These are phyloP conservation scores for Chrysomallon squamiferum DNA, from an alignment of 1,140 invertebrate genomes.

Conservation along the genomic window DNA sequence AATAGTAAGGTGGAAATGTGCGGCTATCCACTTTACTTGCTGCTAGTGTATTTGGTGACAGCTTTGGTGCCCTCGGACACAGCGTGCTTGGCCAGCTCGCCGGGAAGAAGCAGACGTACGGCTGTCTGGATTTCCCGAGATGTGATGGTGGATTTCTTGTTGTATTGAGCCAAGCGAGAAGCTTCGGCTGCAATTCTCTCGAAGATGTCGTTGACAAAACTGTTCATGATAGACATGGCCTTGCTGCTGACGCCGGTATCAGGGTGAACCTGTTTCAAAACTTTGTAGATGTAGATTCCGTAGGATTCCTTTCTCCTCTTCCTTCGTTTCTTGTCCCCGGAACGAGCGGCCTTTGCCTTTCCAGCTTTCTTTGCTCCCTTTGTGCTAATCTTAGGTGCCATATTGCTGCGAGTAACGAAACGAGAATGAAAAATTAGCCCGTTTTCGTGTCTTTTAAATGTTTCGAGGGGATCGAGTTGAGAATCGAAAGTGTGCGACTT, in stretches of 20 bases:
- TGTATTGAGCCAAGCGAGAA: conserved; percentile 59
- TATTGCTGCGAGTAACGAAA: too few relatives aligned
- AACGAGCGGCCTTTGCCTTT: conserved; percentile 26
- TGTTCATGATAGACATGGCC: conserved; percentile 62
- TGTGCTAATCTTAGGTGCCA: conserved; percentile 8
- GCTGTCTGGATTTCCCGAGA: conserved; percentile 72
- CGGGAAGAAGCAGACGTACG: conserved; percentile 70
- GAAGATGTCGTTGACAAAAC: conserved; percentile 65
- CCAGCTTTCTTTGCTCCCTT: conserved; percentile 33
- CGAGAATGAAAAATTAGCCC: too few relatives aligned
- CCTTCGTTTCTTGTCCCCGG: conserved; percentile 33
- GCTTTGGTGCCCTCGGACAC: conserved; percentile 71
- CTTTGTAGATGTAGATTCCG: conserved; percentile 76
- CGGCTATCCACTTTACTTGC: conserved; percentile 61
- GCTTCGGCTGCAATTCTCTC: conserved; percentile 62
- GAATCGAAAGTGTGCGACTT: too few relatives aligned
- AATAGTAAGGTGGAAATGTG: background rate
- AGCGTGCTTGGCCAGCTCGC: conserved; percentile 72
- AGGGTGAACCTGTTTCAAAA: conserved; percentile 76
- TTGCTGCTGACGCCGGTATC: conserved; percentile 72
- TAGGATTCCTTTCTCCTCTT: conserved; percentile 72
- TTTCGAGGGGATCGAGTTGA: too few relatives aligned
- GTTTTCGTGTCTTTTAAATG: too few relatives aligned
- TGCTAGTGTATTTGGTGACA: conserved; percentile 69
- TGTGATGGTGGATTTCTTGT: conserved; percentile 65